Conservation (phyloP, 53 echinoderm and acorn worm genomes). For the Henricia sp. region DNA sequence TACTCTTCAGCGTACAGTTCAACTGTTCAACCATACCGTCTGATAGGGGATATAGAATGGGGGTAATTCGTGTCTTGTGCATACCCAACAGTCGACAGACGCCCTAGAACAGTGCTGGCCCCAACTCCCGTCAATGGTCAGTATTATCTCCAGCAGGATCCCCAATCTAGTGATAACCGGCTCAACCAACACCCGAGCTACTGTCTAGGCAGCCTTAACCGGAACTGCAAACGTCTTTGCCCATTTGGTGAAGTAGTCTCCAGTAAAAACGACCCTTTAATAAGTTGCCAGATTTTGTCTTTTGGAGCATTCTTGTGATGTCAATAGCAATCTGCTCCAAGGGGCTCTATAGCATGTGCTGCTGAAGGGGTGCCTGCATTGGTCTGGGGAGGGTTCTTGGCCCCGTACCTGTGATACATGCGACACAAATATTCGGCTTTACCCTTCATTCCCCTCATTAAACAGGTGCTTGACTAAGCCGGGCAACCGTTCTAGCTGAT, state of each 20-base stretch:
- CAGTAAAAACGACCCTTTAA: too few relatives aligned
- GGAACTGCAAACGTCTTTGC: constrained; percentile 13
- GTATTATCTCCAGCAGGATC: constrained; percentile 3
- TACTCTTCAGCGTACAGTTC: too few relatives aligned
- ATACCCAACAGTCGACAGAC: constrained; percentile 31
- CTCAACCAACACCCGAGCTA: constrained; percentile 3
- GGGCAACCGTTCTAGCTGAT: background rate
- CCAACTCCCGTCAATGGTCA: constrained; percentile 54
- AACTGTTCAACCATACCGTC: too few relatives aligned
- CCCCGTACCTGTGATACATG: background rate
- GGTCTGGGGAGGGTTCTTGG: background rate
- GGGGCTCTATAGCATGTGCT: background rate
- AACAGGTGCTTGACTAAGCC: background rate
- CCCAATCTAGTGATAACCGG: constrained; percentile 37
- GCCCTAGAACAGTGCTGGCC: constrained; percentile 21
- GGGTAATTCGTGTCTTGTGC: too few relatives aligned
- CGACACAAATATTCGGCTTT: background rate
- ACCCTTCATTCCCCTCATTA: background rate
- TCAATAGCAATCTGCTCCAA: constrained; percentile 2
- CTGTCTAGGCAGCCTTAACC: background rate
- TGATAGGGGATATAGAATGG: too few relatives aligned
- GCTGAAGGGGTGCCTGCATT: background rate
- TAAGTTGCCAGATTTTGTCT: too few relatives aligned
- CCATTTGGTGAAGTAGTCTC: constrained; percentile 44
- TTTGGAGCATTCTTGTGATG: background rate